phyloP scores from a whole-genome alignment of 2,113 vertebrate species.

The Rhegmatorhina hoffmannsi region DNA sequence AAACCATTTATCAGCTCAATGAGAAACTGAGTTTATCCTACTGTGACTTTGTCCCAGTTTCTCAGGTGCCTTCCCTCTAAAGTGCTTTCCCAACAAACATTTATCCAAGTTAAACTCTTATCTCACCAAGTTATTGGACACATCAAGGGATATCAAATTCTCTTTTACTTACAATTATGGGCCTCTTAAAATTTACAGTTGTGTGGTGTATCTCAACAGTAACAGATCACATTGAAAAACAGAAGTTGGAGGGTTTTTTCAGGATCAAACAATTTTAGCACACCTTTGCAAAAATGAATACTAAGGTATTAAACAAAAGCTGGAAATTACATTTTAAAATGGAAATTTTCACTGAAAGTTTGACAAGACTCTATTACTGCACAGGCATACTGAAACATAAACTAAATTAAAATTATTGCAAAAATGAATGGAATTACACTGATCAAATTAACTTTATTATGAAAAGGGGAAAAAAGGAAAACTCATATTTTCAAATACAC shows the following conservation, averaged over 20 bases:
- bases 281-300: neutral
- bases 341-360: neutral
- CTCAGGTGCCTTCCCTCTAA: neutral
- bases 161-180: neutral
- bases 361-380: neutral
- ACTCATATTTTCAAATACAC: neutral
- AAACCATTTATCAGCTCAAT: neutral
- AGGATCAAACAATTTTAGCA: neutral
- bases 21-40: neutral
- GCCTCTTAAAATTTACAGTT: neutral
- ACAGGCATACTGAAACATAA: neutral
- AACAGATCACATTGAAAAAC: neutral
- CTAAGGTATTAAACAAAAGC: neutral
- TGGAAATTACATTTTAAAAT: neutral
- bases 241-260: neutral
- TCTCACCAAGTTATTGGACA: neutral
- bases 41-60: neutral
- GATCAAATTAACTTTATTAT: neutral
- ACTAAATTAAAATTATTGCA: neutral
- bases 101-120: neutral
- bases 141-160: neutral
- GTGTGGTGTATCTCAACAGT: neutral
- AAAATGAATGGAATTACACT: neutral
- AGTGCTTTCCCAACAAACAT: neutral
- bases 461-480: neutral